Base-by-base conservation (phyloP, 2,888 invertebrate genomes). In the Cataglyphis albicans region DNA sequence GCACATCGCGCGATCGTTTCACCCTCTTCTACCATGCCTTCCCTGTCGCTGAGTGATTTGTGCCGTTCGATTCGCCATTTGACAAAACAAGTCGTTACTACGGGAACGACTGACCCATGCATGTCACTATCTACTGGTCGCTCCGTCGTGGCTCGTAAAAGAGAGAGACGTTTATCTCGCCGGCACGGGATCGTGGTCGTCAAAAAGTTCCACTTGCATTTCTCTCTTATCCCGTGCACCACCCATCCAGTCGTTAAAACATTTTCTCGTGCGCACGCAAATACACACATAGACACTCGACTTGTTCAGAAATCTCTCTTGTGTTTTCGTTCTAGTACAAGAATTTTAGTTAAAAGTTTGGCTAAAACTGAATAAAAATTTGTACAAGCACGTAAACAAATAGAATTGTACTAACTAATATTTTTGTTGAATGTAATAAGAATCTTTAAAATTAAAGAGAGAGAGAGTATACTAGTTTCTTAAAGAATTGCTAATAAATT, bases 41-140 rank as follows among this genome's bases (percentile, higher is more conserved):
- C 32, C 41, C 63, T 78, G 81, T 78, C 64, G 59, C 59, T 52
- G 75, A 86, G 81, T 90, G 90, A 90, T 90, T 90, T 90, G 90
- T 89, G 86, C 81, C 83, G 63, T 81, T 72, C 78, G 85, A 84
- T 78, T 74, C 68, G 84, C 73, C 82, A 88, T 55, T 87, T 88
- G 90, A 89, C 87, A 90, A 89, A 88, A 90, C 89, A 90, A 88
- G 88, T 87, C 85, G 90, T 88, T 88, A 86, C 64, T 80, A 74
- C 59, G 84, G 57, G 84, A 81, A 81, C 84, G 87, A 82, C 87
- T 88, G 88, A 88, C 85, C 88, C 84, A 25, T 63, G 83, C 84
- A 67, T 57, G 82, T 48, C 75, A 75, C 85, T 90, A 90, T 90
- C 90, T 89, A 82, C 86, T 76, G 67, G 72, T 57, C 75, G 82